A percentile compares a stretch with the other conserved stretches of the same genome.
These are phyloP conservation scores for Abrostola tripartita DNA, from an alignment of 2,888 invertebrate species.

Conservation along the genomic window DNA sequence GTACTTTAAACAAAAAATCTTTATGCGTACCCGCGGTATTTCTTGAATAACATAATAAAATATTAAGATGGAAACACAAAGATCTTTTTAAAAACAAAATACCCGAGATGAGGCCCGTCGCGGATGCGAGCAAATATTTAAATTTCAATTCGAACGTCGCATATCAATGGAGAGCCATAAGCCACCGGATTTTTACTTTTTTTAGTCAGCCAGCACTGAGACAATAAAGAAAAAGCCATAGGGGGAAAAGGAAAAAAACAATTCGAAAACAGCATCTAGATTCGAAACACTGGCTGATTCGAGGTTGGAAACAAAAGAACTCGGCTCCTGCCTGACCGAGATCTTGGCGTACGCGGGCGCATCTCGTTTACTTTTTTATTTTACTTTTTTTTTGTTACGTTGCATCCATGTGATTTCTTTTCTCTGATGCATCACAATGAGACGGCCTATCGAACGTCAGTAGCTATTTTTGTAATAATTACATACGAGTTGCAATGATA, in stretches of 20 bases:
- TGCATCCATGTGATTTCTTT: slow-evolving; percentile 85
- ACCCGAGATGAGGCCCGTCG: slow-evolving; percentile 81
- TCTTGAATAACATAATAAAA: slow-evolving; percentile 77
- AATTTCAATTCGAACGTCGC: slow-evolving; percentile 88
- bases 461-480: slow-evolving; percentile 81
- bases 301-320: slow-evolving; percentile 86
- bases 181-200: slow-evolving; percentile 85
- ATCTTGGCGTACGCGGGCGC: slow-evolving; percentile 85
- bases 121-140: slow-evolving; percentile 87
- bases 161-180: slow-evolving; percentile 89
- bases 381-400: slow-evolving; percentile 73
- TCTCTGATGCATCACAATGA: slow-evolving; percentile 86
- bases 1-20: slow-evolving; percentile 32
- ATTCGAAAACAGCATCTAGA: slow-evolving; percentile 86
- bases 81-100: slow-evolving; percentile 80
- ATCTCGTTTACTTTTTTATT: slow-evolving; percentile 78
- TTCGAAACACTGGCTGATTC: slow-evolving; percentile 88
- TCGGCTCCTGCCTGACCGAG: slow-evolving; percentile 87
- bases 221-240: slow-evolving; percentile 87
- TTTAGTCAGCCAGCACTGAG: slow-evolving; percentile 80
- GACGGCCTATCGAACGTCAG: slow-evolving; percentile 83
- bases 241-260: slow-evolving; percentile 75
- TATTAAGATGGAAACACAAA: slow-evolving; percentile 82
- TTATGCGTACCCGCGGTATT: slow-evolving; percentile 54
- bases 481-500: slow-evolving; percentile 60